These are phyloP conservation scores for Achroia grisella DNA, from an alignment of 1,140 invertebrate genomes.

Conservation along the genomic window DNA sequence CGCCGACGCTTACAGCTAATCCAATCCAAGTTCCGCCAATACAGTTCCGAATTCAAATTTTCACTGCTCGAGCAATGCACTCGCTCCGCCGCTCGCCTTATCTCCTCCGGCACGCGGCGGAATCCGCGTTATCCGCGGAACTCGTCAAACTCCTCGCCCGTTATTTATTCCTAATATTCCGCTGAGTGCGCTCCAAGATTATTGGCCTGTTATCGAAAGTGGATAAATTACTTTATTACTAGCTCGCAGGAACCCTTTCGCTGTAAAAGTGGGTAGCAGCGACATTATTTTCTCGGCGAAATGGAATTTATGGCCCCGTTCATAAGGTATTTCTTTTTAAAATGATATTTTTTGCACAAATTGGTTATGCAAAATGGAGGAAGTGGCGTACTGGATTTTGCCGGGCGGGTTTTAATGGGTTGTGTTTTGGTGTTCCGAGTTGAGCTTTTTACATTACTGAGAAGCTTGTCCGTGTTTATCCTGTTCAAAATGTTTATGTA, in stretches of 20 bases:
- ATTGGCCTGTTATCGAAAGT: slow-evolving; percentile 55
- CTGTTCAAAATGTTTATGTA: no score
- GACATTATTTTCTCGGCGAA: slow-evolving; percentile 36
- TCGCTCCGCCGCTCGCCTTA: background rate
- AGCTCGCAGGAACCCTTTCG: slow-evolving; percentile 47
- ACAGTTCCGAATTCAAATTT: slow-evolving; percentile 26
- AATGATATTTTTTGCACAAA: slow-evolving; percentile 16
- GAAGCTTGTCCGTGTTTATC: no score
- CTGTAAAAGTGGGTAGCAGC: slow-evolving; percentile 27
- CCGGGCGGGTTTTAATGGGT: background rate
- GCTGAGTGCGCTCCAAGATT: slow-evolving; percentile 20
- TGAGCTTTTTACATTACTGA: slow-evolving; percentile 1
- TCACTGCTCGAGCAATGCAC: slow-evolving; percentile 19
- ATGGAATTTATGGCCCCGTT: slow-evolving; percentile 38
- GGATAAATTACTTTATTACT: slow-evolving; percentile 67
- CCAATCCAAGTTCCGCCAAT: slow-evolving; percentile 1
- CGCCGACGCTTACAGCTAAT: background rate
- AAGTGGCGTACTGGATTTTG: background rate
- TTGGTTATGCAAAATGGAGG: slow-evolving; percentile 11
- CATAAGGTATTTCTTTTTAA: slow-evolving; percentile 46
- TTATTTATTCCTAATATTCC: slow-evolving; percentile 32
- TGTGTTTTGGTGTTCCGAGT: background rate
- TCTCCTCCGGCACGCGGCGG: slow-evolving; percentile 2
- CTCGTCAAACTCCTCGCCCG: slow-evolving; percentile 11
- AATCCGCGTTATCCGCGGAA: slow-evolving; percentile 2